phyloP scores from a whole-genome alignment of 2,888 invertebrate genomes.

The Lymantria monacha region DNA sequence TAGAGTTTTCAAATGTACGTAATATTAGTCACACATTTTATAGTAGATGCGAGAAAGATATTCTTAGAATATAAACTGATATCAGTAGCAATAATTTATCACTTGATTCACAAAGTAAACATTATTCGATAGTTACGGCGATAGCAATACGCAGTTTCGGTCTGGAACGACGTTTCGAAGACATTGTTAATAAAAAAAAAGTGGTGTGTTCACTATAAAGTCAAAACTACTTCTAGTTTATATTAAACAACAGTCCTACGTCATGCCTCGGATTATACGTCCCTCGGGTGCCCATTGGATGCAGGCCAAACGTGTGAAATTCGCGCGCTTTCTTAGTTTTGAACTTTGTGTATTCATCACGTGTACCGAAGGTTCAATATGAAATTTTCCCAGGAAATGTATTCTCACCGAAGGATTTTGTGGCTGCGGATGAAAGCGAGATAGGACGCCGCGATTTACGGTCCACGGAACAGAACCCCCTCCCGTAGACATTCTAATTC shows the following conservation, averaged over 20 bases:
- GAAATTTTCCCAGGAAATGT: conserved; percentile 48
- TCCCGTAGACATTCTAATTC: conserved; percentile 77
- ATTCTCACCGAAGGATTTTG: conserved; percentile 75
- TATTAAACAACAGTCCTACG: conserved; percentile 66
- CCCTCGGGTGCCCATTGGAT: conserved; percentile 72
- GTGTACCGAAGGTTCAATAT: conserved; percentile 49
- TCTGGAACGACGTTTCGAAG: conserved; percentile 68
- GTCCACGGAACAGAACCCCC: conserved; percentile 88
- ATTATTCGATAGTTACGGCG: conserved; percentile 69
- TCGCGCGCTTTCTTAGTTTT: conserved; percentile 67
- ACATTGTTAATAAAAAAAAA: conserved; percentile 56
- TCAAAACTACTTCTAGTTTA: conserved; percentile 61
- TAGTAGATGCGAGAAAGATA: conserved; percentile 22
- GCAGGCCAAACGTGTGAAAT: conserved; percentile 74
- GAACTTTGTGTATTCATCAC: conserved; percentile 70
- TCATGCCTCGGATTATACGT: conserved; percentile 65
- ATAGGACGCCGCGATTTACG: conserved; percentile 83
- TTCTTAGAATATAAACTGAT: conserved; percentile 41
- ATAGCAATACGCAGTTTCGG: conserved; percentile 74
- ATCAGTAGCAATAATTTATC: conserved; percentile 47
- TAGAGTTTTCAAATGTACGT: not conserved
- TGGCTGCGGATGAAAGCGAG: conserved; percentile 67
- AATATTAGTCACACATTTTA: conserved; percentile 4
- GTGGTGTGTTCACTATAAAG: conserved; percentile 54
- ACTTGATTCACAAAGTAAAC: conserved; percentile 63